Evolutionary conservation across 2,113 vertebrate species (phyloP).

Genomic region (Hippocampus comes): DNA sequence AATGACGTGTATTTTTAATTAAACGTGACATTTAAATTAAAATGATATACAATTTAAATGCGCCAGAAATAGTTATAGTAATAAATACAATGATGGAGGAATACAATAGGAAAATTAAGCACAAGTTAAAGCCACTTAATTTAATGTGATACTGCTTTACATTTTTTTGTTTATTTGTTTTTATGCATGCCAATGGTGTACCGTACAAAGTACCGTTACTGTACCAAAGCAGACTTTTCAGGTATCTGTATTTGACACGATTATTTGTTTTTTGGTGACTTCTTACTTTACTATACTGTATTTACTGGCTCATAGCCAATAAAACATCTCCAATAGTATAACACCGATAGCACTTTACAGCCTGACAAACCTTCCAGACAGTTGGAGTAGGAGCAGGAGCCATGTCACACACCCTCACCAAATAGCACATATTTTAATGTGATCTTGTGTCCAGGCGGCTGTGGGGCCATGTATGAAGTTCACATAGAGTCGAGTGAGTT

Average conservation of each 20-base stretch:
- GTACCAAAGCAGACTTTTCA: not conserved
- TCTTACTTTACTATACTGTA: not conserved
- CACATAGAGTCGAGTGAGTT: constrained; percentile 91
- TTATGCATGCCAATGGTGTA: not conserved
- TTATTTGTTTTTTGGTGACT: not conserved
- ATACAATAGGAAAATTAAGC: not conserved
- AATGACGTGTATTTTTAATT: not conserved
- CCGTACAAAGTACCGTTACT: too few species aligned
- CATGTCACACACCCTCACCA: not conserved
- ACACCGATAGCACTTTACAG: not conserved
- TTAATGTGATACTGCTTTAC: not conserved
- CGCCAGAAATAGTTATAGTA: not conserved
- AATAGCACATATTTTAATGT: constrained; percentile 3
- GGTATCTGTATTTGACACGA: not conserved
- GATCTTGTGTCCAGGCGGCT: constrained; percentile 77
- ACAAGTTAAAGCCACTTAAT: not conserved
- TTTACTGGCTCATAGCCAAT: too few species aligned
- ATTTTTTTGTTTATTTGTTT: not conserved
- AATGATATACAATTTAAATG: not conserved
- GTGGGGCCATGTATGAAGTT: constrained; percentile 94
- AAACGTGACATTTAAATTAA: not conserved
- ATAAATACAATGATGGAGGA: not conserved
- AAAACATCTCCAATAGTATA: not conserved
- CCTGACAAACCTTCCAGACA: not conserved
- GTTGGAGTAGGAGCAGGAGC: not conserved